Evolutionary conservation across 2,888 invertebrate species (phyloP).

Genomic region (Andrena flavipes): DNA sequence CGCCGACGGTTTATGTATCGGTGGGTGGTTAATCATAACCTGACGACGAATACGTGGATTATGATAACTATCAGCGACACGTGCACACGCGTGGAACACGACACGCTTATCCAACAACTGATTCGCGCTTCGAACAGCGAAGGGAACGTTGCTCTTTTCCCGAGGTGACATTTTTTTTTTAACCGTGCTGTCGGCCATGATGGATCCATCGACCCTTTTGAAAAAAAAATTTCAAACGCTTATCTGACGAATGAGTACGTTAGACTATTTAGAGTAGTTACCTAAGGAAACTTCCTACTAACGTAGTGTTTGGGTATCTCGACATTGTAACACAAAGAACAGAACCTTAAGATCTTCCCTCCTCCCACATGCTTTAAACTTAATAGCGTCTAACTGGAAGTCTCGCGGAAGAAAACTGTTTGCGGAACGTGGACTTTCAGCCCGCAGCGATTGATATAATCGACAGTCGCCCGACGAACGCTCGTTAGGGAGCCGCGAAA

Average conservation of each 20-base stretch:
- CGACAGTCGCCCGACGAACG: slow-evolving; percentile 55
- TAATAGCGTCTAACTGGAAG: slow-evolving; percentile 25
- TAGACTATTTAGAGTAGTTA: too few species aligned
- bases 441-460: slow-evolving; percentile 58
- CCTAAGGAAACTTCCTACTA: too few species aligned
- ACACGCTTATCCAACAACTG: slow-evolving; percentile 39
- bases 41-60: slow-evolving; percentile 48
- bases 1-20: slow-evolving; percentile 75
- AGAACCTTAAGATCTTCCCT: background rate
- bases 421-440: slow-evolving; percentile 25
- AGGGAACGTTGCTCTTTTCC: slow-evolving; percentile 2
- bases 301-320: background rate
- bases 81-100: slow-evolving; percentile 10
- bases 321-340: background rate
- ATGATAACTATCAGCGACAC: slow-evolving; percentile 64
- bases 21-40: slow-evolving; percentile 81
- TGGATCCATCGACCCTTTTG: slow-evolving; percentile 4
- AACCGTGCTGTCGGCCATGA: slow-evolving; percentile 1
- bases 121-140: slow-evolving; percentile 27
- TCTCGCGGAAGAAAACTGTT: slow-evolving; percentile 34
- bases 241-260: background rate
- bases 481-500: slow-evolving; percentile 71
- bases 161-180: background rate
- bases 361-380: background rate
- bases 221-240: background rate